Base-by-base conservation (phyloP, 30 jellyfish, hydroid and myxozoan species). In the Aurelia sp. region DNA sequence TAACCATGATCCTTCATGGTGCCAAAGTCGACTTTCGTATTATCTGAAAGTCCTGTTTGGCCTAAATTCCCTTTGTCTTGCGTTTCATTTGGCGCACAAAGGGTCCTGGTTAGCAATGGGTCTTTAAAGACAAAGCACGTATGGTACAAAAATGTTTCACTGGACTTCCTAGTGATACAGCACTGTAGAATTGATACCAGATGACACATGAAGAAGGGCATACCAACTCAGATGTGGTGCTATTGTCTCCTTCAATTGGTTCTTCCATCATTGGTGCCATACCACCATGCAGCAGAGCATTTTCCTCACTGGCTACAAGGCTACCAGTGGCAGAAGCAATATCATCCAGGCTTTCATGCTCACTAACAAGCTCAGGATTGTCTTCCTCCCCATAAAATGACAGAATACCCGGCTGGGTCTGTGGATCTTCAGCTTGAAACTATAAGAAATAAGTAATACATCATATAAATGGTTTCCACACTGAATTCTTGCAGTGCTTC, bases 171-270 rank as follows among this genome's bases (percentile, higher is more conserved):
- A 44, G 55, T 44, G 55, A 44, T 44, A 0, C 55, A 44, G 15
- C 15, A 64, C 1, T n/a, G 75, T 64, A 13, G 75, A 15, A 15
- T 15, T 1, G 1, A 22, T 22, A 15, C 17, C 75, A 64, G 41
- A 64, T 27, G 33, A 27, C 1, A 27, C 1, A 27, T 27, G 33
- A 27, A 27, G 33, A 27, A 21, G 17, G 50, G 8, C 78, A 66
- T 66, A 81, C 91, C 91, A 74, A 68, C 40, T 81, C 91, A 11
- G 91, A 81, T 9, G 84, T 73, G 50, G 79, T 81, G 67, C 91
- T 81, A 68, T 55, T 70, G 58, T 81, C 91, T 67, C 91, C 91
- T 55, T 81, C 91, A 3, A 47, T 76, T 16, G 40, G 91, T 27
- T 68, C 91, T 9, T 81, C 91, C 57, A 76, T 52, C 60, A 52